Conservation (phyloP, 2,888 invertebrate species). For the Argynnis bischoffii region DNA sequence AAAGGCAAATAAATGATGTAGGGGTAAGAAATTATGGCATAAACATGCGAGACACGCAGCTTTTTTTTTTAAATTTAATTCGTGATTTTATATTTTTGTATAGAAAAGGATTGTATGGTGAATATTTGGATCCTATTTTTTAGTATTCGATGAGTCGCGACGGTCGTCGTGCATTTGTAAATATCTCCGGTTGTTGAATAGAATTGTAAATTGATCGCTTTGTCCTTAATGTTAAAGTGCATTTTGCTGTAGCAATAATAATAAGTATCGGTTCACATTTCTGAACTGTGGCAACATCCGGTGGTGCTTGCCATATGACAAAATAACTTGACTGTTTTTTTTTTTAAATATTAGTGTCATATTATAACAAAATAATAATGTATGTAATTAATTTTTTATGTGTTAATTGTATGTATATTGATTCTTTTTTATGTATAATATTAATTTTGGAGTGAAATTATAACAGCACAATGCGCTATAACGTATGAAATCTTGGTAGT, state of each 20-base stretch:
- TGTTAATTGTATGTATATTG: not conserved
- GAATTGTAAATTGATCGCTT: conserved; percentile 61
- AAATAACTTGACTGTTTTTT: conserved; percentile 9
- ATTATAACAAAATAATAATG: not conserved
- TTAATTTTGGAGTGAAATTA: conserved; percentile 11
- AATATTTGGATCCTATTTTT: conserved; percentile 41
- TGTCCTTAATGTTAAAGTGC: conserved; percentile 56
- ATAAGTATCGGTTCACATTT: conserved; percentile 10
- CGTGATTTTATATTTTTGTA: conserved; percentile 67
- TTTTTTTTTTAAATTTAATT: conserved; percentile 55
- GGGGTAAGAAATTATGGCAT: conserved; percentile 45
- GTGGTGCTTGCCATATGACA: not conserved
- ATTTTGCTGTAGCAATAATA: conserved; percentile 50
- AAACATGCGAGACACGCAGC: conserved; percentile 49
- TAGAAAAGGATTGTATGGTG: conserved; percentile 53
- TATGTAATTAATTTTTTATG: conserved; percentile 26
- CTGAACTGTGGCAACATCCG: not conserved
- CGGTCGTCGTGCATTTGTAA: conserved; percentile 55
- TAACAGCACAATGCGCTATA: conserved; percentile 53
- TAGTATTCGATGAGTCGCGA: conserved; percentile 30
- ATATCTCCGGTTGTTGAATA: conserved; percentile 72
- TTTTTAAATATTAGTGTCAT: conserved; percentile 1
- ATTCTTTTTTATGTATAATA: conserved; percentile 14
- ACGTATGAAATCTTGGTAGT: conserved; percentile 59
- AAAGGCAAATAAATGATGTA: conserved; percentile 56